phyloP scores from a whole-genome alignment of 2,113 vertebrate genomes.

The Oxygymnocypris stewartii region DNA sequence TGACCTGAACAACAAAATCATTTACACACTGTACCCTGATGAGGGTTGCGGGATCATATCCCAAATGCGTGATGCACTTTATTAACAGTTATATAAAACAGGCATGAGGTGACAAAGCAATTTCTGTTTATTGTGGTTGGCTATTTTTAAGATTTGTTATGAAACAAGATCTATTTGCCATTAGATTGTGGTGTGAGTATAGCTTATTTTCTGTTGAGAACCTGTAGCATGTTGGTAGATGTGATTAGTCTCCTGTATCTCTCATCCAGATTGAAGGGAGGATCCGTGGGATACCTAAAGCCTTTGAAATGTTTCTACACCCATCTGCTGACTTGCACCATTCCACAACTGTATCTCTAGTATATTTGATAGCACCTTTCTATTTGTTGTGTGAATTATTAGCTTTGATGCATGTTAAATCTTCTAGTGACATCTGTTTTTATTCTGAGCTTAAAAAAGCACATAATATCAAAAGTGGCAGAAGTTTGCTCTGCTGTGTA shows the following conservation, averaged over 20 bases:
- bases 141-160: background rate
- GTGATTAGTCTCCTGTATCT: constrained; percentile 9
- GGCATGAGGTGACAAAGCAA: background rate
- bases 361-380: constrained; percentile 9
- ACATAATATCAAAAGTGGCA: background rate
- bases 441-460: background rate
- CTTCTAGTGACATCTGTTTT: background rate
- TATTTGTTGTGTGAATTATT: background rate
- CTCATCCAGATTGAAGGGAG: constrained; percentile 35
- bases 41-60: background rate
- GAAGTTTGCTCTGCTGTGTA: background rate
- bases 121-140: background rate
- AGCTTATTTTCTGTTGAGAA: background rate
- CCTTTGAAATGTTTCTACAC: constrained; percentile 35
- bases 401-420: background rate
- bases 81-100: background rate
- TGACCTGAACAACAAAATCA: background rate
- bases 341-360: constrained; percentile 7
- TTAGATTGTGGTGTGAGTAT: background rate
- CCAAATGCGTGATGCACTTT: background rate
- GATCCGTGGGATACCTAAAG: constrained; percentile 9
- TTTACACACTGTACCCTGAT: background rate
- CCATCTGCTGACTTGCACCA: constrained; percentile 18
- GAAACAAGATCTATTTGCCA: background rate
- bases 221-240: constrained; percentile 16